Conservation (phyloP, 2,797 vertebrate genomes). For the Delichon dasypus region DNA sequence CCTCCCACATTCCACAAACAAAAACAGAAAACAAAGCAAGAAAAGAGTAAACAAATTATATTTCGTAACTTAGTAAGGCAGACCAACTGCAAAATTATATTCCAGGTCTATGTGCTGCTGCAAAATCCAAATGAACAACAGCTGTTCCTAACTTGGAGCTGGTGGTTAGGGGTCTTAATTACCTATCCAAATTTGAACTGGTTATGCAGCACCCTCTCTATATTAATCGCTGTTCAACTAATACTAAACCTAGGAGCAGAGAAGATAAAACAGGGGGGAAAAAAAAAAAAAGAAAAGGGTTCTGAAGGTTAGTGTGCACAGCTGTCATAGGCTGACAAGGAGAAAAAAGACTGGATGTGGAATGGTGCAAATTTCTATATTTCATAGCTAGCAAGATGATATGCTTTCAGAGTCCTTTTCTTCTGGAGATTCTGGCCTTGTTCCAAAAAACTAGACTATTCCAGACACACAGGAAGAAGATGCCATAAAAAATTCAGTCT, state of each 20-base stretch:
- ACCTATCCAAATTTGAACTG: slow-evolving; percentile 56
- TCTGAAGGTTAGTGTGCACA: slow-evolving; percentile 60
- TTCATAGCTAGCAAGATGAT: neutral
- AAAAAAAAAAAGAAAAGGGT: neutral
- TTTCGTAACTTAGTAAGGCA: neutral
- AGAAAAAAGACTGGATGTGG: neutral
- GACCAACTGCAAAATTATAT: slow-evolving; percentile 24
- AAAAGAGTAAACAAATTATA: neutral
- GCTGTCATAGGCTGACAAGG: neutral
- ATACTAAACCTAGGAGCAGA: slow-evolving; percentile 62
- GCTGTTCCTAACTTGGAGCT: slow-evolving; percentile 23
- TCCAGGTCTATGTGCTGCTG: slow-evolving; percentile 5
- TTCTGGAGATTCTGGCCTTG: neutral
- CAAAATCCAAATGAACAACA: slow-evolving; percentile 46
- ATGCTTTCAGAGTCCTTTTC: neutral
- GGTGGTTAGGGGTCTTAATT: slow-evolving; percentile 61
- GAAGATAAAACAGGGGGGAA: slow-evolving; percentile 10
- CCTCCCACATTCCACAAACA: neutral
- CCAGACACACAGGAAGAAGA: neutral
- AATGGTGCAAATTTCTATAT: neutral
- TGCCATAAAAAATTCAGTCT: neutral
- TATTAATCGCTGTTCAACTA: slow-evolving; percentile 70
- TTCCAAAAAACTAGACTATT: neutral
- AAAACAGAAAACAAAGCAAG: slow-evolving; percentile 18
- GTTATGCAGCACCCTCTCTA: slow-evolving; percentile 37